phyloP scores from a whole-genome alignment of 2,888 invertebrate genomes.

The Norana najaformis region DNA sequence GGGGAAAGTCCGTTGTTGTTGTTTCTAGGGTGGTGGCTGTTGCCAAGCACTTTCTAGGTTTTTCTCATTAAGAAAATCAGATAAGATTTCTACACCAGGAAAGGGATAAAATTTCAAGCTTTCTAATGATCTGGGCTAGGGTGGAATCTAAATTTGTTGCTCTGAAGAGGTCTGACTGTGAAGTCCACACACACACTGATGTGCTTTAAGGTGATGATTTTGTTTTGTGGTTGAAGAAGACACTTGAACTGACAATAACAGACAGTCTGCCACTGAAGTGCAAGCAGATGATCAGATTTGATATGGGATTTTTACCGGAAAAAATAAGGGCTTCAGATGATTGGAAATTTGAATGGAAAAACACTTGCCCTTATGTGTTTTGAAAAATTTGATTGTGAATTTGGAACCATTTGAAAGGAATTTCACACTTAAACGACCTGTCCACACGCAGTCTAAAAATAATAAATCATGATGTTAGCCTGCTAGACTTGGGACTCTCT shows the following conservation, averaged over 20 bases:
- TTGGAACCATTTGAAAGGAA: background rate
- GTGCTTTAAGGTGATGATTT: background rate
- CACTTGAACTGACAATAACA: background rate
- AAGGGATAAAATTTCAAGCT: too few relatives aligned
- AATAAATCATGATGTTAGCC: too few relatives aligned
- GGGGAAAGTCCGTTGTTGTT: too few relatives aligned
- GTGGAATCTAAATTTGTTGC: background rate
- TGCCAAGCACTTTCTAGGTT: too few relatives aligned
- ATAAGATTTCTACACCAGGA: too few relatives aligned
- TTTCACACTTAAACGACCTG: background rate
- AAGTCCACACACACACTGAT: background rate
- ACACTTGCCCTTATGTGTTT: background rate
- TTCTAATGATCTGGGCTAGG: too few relatives aligned
- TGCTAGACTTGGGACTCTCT: too few relatives aligned
- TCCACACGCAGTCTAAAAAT: background rate
- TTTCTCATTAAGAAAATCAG: too few relatives aligned
- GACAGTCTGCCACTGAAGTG: constrained; percentile 5
- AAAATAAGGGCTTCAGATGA: too few relatives aligned
- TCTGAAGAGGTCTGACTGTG: background rate
- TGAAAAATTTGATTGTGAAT: background rate
- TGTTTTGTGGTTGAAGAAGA: too few relatives aligned
- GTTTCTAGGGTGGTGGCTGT: too few relatives aligned
- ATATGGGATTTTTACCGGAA: too few relatives aligned
- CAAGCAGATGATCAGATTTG: background rate
- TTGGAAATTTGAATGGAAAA: background rate